Percentiles rank a stretch among this genome's conserved stretches.
Evolutionary conservation across 2,797 vertebrate genomes (phyloP).

Genomic region (Cirrhinus molitorella): DNA sequence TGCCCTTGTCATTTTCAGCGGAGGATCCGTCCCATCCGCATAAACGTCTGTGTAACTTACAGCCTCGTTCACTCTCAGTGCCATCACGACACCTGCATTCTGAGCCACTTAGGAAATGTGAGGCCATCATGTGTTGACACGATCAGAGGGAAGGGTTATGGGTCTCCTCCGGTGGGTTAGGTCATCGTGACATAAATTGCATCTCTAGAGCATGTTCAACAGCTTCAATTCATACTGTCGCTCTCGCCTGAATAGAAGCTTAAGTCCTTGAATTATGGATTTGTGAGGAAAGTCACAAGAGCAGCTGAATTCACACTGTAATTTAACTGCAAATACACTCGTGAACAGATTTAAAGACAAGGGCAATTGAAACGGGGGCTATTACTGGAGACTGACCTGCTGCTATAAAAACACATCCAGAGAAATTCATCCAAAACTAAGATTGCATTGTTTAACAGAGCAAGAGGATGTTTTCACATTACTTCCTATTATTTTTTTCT

Average conservation of each 20-base stretch:
- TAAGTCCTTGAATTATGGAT: not conserved
- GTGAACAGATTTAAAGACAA: conserved; percentile 8
- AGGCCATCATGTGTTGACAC: not conserved
- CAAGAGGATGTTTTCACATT: too few species aligned
- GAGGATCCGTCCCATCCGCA: not conserved
- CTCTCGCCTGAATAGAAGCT: not conserved
- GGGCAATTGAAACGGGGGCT: not conserved
- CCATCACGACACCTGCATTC: conserved; percentile 21
- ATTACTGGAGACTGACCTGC: conserved; percentile 4
- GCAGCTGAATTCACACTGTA: conserved; percentile 16
- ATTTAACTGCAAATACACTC: conserved; percentile 20
- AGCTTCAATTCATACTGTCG: not conserved
- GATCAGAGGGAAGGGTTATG: conserved; percentile 11
- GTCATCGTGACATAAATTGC: not conserved
- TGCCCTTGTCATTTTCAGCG: conserved; percentile 52
- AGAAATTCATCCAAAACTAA: conserved; percentile 2
- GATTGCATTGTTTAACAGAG: too few species aligned
- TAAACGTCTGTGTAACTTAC: conserved; percentile 53
- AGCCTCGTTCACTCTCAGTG: conserved; percentile 14
- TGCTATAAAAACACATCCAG: not conserved
- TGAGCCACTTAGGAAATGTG: not conserved
- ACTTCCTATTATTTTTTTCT: too few species aligned
- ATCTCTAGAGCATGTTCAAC: not conserved
- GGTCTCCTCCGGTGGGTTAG: conserved; percentile 17
- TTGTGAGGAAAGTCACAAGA: conserved; percentile 2